These are phyloP conservation scores for Epirrhoe alternata DNA, from an alignment of 2,888 invertebrate genomes.

Conservation along the genomic window DNA sequence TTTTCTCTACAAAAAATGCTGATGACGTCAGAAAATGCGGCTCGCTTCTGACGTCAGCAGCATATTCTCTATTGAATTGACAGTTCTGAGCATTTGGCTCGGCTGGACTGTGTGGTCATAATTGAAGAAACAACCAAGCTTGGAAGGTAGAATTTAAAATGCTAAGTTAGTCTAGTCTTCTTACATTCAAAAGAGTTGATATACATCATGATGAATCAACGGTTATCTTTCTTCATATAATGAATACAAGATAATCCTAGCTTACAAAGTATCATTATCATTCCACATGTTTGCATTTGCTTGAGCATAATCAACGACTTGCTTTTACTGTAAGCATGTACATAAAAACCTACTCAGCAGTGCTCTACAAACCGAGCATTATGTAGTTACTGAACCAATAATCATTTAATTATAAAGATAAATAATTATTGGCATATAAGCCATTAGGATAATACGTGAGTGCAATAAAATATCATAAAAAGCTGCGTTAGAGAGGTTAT, in stretches of 20 bases:
- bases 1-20: too few relatives aligned
- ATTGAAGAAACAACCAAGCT: too few relatives aligned
- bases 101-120: too few relatives aligned
- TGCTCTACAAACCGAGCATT: conserved; percentile 49
- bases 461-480: conserved; percentile 43
- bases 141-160: too few relatives aligned
- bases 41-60: too few relatives aligned
- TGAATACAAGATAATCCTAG: conserved; percentile 6
- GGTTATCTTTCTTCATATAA: not conserved
- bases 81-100: too few relatives aligned
- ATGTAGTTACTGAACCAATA: conserved; percentile 47
- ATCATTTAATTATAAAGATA: conserved; percentile 61
- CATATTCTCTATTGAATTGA: too few relatives aligned
- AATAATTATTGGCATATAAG: conserved; percentile 62
- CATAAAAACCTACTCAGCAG: conserved; percentile 40
- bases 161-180: not conserved
- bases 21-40: too few relatives aligned
- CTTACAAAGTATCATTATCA: conserved; percentile 18
- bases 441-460: conserved; percentile 62
- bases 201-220: not conserved
- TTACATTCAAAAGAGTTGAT: not conserved
- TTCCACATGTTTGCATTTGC: conserved; percentile 24
- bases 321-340: conserved; percentile 38
- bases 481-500: conserved; percentile 30
- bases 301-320: conserved; percentile 29